Evolutionary conservation across 2,888 invertebrate species (phyloP).

Genomic region (Adelognathus sp.): DNA sequence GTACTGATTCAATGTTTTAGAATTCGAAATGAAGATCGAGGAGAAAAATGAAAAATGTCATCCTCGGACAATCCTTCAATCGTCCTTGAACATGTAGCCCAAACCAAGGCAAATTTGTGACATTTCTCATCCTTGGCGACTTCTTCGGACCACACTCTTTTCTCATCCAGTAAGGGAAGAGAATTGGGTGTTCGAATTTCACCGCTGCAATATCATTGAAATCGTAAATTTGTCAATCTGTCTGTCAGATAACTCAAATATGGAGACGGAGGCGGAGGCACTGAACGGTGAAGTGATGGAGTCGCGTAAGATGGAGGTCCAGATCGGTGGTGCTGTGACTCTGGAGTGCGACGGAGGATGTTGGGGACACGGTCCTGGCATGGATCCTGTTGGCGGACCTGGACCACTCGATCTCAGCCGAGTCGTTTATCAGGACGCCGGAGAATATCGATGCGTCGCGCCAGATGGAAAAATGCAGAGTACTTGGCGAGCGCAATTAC

Average conservation of each 20-base stretch:
- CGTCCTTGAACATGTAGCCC: too few relatives aligned
- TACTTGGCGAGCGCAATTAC: slow-evolving; percentile 79
- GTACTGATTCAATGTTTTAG: slow-evolving; percentile 78
- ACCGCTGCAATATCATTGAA: too few relatives aligned
- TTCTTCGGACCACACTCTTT: too few relatives aligned
- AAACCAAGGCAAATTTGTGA: too few relatives aligned
- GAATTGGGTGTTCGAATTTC: too few relatives aligned
- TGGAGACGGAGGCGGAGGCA: slow-evolving; percentile 78
- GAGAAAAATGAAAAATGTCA: too few relatives aligned
- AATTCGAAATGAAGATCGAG: too few relatives aligned
- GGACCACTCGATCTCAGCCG: slow-evolving; percentile 86
- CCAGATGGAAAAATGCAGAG: slow-evolving; percentile 82
- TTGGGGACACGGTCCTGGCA: slow-evolving; percentile 81
- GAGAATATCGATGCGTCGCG: slow-evolving; percentile 88
- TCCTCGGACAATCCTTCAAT: too few relatives aligned
- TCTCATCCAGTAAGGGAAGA: too few relatives aligned
- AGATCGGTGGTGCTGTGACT: slow-evolving; percentile 93
- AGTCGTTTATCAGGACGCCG: slow-evolving; percentile 89
- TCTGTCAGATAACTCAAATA: slow-evolving; percentile 75
- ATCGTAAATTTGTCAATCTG: slow-evolving; percentile 29
- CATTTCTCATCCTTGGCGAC: too few relatives aligned
- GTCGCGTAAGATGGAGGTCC: slow-evolving; percentile 89
- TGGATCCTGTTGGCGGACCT: slow-evolving; percentile 83
- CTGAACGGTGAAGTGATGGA: slow-evolving; percentile 78
- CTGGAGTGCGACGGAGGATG: slow-evolving; percentile 86